Conservation (phyloP, 2,113 vertebrate genomes). For the Perca flavescens region DNA sequence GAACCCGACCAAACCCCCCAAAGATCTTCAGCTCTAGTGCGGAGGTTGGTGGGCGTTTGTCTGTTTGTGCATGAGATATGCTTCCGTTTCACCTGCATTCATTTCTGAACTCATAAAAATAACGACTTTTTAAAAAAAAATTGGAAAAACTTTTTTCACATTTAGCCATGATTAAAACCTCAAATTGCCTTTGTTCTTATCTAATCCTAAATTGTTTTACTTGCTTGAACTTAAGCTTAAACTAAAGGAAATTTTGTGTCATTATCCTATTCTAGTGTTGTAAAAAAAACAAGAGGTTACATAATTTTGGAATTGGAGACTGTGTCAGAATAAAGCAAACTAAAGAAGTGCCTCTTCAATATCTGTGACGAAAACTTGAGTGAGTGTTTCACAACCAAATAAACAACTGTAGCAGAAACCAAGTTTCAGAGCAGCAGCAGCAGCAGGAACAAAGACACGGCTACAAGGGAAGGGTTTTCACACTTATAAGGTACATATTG, state of each 20-base stretch:
- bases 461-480: conserved; percentile 4
- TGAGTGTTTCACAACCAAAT: conserved; percentile 34
- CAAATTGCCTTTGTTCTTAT: neutral
- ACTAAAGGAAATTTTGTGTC: neutral
- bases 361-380: conserved; percentile 2
- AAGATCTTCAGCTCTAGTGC: no score
- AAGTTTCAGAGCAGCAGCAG: neutral
- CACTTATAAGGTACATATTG: conserved; percentile 12
- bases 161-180: neutral
- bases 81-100: neutral
- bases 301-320: neutral
- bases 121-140: no score
- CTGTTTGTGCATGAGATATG: conserved; percentile 1
- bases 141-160: neutral
- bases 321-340: conserved; percentile 11
- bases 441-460: conserved; percentile 8
- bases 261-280: neutral
- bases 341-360: conserved; percentile 30
- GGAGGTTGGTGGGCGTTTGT: conserved; percentile 4
- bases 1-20: no score
- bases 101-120: neutral
- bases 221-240: neutral
- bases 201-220: neutral
- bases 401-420: conserved; percentile 3
- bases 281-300: neutral